phyloP scores from a whole-genome alignment of 2,797 vertebrate species.

The Anas capensis region DNA sequence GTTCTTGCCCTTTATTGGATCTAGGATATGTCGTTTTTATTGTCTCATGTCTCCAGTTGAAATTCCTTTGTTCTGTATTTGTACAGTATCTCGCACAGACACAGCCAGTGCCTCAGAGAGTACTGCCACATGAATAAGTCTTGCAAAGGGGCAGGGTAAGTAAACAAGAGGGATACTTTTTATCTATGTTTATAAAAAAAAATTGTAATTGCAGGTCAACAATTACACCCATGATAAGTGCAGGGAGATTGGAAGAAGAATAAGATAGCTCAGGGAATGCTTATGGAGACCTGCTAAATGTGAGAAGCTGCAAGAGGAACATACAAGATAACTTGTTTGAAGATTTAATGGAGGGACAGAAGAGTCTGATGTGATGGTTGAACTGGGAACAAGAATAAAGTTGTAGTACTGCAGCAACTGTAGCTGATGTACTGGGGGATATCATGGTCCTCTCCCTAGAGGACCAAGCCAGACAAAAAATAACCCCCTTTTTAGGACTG shows the following conservation, averaged over 20 bases:
- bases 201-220: not conserved
- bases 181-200: not conserved
- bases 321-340: not conserved
- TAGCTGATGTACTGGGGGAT: not conserved
- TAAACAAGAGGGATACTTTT: conserved; percentile 35
- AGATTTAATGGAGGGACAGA: not conserved
- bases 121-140: not conserved
- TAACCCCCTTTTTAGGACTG: not conserved
- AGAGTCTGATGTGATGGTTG: not conserved
- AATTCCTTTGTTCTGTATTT: conserved; percentile 3
- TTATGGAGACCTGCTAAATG: not conserved
- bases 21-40: not conserved
- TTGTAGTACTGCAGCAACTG: not conserved
- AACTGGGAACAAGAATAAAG: not conserved
- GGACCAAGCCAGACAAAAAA: not conserved
- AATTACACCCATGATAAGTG: not conserved
- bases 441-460: not conserved
- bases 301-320: not conserved
- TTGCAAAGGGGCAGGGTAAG: not conserved
- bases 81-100: not conserved
- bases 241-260: not conserved
- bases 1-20: not conserved
- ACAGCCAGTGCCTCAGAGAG: not conserved
- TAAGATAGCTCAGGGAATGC: not conserved
- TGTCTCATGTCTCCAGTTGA: not conserved